These are phyloP conservation scores for Akabosia matsudoensis DNA, from an alignment of 1,140 invertebrate genomes.

Conservation along the genomic window DNA sequence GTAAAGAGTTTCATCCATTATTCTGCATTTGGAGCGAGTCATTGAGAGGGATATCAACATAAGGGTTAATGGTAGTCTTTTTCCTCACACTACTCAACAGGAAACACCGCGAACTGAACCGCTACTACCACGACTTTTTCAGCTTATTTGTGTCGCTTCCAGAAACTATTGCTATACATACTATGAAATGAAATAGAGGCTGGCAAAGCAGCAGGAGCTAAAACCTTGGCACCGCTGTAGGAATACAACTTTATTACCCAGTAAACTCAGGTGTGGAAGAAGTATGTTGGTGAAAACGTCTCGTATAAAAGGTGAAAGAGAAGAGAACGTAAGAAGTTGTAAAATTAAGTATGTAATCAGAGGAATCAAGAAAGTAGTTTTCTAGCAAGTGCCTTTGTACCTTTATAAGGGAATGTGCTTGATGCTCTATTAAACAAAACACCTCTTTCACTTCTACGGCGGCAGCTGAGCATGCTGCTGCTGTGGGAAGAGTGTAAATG, in stretches of 20 bases:
- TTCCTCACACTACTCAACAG: no score
- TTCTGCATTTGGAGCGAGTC: no score
- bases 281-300: not conserved
- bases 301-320: not conserved
- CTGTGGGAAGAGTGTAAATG: no score
- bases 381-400: not conserved
- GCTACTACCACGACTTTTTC: constrained; percentile 1
- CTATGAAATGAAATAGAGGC: not conserved
- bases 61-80: constrained; percentile 12
- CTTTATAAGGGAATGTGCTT: not conserved
- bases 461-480: not conserved
- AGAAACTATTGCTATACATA: not conserved
- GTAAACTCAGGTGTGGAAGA: not conserved
- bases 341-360: not conserved
- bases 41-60: not conserved
- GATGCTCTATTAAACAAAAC: not conserved
- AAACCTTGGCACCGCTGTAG: not conserved
- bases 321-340: not conserved
- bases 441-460: not conserved
- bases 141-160: constrained; percentile 9
- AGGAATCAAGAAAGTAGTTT: not conserved
- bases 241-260: not conserved
- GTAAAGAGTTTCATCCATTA: no score
- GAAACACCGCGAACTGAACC: no score
- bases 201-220: not conserved